Evolutionary conservation across 2,888 invertebrate species (phyloP).

Genomic region (Melieria crassipennis): DNA sequence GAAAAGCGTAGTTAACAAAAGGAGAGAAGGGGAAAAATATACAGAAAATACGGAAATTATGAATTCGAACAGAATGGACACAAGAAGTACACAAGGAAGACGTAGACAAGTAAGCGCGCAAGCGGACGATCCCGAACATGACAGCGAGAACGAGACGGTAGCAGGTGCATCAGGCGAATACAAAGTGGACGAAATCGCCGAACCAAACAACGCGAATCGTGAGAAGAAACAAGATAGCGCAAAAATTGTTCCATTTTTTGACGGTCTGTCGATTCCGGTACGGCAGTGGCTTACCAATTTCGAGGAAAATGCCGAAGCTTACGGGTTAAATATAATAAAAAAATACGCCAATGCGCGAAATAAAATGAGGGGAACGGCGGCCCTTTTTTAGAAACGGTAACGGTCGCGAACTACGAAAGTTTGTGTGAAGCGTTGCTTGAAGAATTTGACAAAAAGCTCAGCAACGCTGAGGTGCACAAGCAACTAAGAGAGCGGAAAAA

Average conservation of each 20-base stretch:
- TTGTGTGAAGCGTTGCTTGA: slow-evolving; percentile 19
- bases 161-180: too few species aligned
- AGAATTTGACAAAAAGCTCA: slow-evolving; percentile 31
- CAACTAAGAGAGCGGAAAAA: slow-evolving; percentile 32
- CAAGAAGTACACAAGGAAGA: too few species aligned
- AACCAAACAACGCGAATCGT: too few species aligned
- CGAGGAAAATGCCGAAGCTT: slow-evolving; percentile 33
- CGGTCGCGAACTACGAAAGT: slow-evolving; percentile 23
- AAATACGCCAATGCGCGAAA: slow-evolving; percentile 38
- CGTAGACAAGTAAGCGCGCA: too few species aligned
- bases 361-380: slow-evolving; percentile 38
- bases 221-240: neutral
- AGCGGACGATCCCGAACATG: too few species aligned
- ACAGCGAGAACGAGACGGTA: too few species aligned
- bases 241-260: slow-evolving; percentile 7
- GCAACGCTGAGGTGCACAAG: slow-evolving; percentile 36
- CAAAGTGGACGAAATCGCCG: too few species aligned
- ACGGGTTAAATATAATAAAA: slow-evolving; percentile 29
- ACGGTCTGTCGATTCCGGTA: neutral
- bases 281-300: slow-evolving; percentile 30
- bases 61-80: too few species aligned
- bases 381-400: slow-evolving; percentile 36
- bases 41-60: too few species aligned
- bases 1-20: too few species aligned
- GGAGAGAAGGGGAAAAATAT: too few species aligned